Conservation (phyloP, 2,888 invertebrate genomes). For the Willowsia nigromaculata region DNA sequence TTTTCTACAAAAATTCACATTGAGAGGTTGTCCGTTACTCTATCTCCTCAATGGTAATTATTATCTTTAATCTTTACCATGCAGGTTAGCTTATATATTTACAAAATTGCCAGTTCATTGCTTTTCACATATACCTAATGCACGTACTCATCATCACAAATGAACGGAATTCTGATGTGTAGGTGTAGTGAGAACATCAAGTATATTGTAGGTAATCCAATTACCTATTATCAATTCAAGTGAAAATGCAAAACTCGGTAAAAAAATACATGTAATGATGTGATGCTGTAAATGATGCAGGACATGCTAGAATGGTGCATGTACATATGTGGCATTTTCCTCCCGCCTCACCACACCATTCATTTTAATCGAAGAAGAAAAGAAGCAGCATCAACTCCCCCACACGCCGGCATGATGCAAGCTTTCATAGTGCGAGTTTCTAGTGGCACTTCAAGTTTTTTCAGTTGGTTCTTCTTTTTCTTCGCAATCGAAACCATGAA, state of each 20-base stretch:
- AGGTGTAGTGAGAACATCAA: background rate
- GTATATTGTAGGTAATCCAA: background rate
- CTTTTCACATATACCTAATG: background rate
- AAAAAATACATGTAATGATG: background rate
- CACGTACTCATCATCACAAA: background rate
- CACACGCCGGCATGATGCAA: conserved; percentile 20
- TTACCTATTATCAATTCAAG: conserved; percentile 12
- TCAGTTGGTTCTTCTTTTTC: conserved; percentile 11
- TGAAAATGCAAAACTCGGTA: background rate
- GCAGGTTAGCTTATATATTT: background rate
- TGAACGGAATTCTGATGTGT: background rate
- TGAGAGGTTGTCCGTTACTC: conserved; percentile 13
- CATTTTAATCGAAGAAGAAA: conserved; percentile 32
- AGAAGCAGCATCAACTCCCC: background rate
- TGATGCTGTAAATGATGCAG: background rate
- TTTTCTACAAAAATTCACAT: conserved; percentile 1
- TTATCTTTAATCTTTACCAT: background rate
- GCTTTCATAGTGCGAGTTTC: background rate
- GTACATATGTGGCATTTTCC: background rate
- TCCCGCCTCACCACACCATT: conserved; percentile 20
- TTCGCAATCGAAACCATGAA: background rate
- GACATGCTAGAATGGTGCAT: background rate
- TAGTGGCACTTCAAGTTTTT: conserved; percentile 36
- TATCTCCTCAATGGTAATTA: background rate
- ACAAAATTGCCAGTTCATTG: conserved; percentile 36